Evolutionary conservation across 92 coral and sea anemone genomes (phyloP), one percentile per base, ranked within the genome.

Genomic region (Virgularia gustaviana): DNA sequence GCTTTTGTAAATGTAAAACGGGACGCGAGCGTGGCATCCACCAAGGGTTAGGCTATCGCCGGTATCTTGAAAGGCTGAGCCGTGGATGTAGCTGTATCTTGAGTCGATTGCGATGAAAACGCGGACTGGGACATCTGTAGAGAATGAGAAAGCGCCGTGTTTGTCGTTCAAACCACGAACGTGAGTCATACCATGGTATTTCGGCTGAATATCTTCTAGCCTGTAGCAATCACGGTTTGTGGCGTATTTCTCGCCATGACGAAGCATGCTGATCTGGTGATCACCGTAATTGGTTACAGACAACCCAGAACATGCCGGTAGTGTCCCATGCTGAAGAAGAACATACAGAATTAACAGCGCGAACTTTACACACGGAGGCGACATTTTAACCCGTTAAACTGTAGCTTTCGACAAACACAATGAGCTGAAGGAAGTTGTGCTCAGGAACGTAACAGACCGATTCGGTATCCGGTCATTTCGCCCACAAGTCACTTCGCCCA

Each of bases 161-260:
- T 90, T 90, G 68, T 88, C 95, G 77, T 90, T 88, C 11, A 33
- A 72, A 6, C 97, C 97, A 54, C 97, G 90, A n/a, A 88, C 61
- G 72, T 90, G 97, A 4, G 95, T 88, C 90, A 90, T 85, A 4
- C 95, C 97, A 47, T 90, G 87, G 85, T 90, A 90, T 75, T 78
- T 38, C 4, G 97, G 95, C 12, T 88, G 59, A 4, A 90, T 88
- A 52, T 90, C 97, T 75, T 90, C 97, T 39, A 72, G 79, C 0
- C 72, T 45, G 75, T 90, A 90, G 53, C 95, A 83, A 18, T 9
- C 45, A 57, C 90, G 78, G 73, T 90, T 81, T 6, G 90, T 90
- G 42, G 97, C 97, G 55, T 88, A 90, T 37, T 72, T 83, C 56
- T 90, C 97, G 11, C 95, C 97, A 67, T 90, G 97, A 13, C 84